phyloP scores from a whole-genome alignment of 2,113 vertebrate species.

The Cynoglossus semilaevis region DNA sequence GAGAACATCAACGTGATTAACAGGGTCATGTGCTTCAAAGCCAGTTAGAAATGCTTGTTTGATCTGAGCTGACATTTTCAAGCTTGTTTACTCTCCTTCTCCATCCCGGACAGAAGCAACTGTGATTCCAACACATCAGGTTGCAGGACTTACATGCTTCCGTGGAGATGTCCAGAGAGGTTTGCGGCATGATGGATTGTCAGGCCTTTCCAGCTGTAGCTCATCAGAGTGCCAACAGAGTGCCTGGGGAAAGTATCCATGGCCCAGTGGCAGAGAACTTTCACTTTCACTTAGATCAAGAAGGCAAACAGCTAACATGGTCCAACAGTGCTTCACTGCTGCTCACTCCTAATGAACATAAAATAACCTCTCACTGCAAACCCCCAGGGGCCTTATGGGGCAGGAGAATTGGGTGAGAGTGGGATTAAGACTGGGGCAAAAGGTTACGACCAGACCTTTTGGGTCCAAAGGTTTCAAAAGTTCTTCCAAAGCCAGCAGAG shows the following conservation, averaged over 20 bases:
- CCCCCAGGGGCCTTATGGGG: no score
- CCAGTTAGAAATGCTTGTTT: conserved; percentile 44
- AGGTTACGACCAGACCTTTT: no score
- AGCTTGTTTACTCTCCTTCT: conserved; percentile 33
- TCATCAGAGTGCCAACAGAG: background rate
- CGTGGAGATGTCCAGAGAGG: conserved; percentile 18
- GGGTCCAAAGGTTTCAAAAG: no score
- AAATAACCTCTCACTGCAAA: no score
- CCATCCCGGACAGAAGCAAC: conserved; percentile 3
- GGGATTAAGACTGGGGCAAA: no score
- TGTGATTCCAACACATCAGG: conserved; percentile 20
- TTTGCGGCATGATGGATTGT: conserved; percentile 9
- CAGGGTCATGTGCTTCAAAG: conserved; percentile 35
- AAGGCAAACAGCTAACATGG: background rate
- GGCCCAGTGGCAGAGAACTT: conserved; percentile 22
- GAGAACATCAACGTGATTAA: conserved; percentile 24
- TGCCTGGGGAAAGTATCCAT: conserved; percentile 15
- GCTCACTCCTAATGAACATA: no score
- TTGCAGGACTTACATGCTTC: conserved; percentile 11
- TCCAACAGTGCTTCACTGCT: no score
- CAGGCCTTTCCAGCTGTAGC: conserved; percentile 34
- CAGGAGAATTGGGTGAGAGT: no score
- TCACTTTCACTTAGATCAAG: conserved; percentile 20
- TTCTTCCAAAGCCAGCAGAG: no score
- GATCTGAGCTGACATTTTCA: conserved; percentile 41